Evolutionary conservation across 2,113 vertebrate species (phyloP), one percentile per base, ranked within the genome.

Genomic region (Ailurus styani): DNA sequence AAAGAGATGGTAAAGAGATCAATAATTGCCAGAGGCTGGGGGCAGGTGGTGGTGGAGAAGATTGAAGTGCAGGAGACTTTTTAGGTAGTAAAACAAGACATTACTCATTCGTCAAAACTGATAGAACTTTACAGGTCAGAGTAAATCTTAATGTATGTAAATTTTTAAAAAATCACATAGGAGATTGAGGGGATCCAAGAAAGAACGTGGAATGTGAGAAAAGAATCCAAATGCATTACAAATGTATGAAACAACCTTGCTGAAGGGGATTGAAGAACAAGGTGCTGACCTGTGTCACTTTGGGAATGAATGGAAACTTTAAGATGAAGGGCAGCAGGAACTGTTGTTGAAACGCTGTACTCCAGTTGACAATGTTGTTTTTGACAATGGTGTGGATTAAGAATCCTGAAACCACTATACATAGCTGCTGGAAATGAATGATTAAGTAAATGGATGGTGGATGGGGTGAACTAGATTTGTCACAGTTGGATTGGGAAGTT

Each of bases 261-360:
- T 75, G 54, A 52, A 75, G n/a, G 52, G 21, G 15, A 52, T 42
- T 3, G 34, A 21, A 9, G 11, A 37, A 4, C 23, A 81, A 45
- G 45, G 47, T 82, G 68, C 21, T 25, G 47, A 68, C 21, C 27
- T 23, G 40, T 40, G 66, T 66, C 72, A 50, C 37, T 50, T 14
- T n/a, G 40, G 64, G 40, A 86, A 60, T 17, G n/a, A 50, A 70
- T 50, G 23, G 45, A 81, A 47, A 40, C 25, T 93, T 20, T 64
- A 29, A 42, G 34, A 55, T 2, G 37, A 62, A 62, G 52, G 50
- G 31, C 17, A 4, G 45, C 4, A 20, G 5, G 60, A 81, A 47
- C 45, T 55, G 4, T 1, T 2, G 17, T 0, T 27, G 45, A 23
- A 45, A 6, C 6, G 20, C 17, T 10, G 10, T 47, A 9, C 18